Conservation (phyloP, 2,113 vertebrate genomes). For the Pogonocichla stellata region DNA sequence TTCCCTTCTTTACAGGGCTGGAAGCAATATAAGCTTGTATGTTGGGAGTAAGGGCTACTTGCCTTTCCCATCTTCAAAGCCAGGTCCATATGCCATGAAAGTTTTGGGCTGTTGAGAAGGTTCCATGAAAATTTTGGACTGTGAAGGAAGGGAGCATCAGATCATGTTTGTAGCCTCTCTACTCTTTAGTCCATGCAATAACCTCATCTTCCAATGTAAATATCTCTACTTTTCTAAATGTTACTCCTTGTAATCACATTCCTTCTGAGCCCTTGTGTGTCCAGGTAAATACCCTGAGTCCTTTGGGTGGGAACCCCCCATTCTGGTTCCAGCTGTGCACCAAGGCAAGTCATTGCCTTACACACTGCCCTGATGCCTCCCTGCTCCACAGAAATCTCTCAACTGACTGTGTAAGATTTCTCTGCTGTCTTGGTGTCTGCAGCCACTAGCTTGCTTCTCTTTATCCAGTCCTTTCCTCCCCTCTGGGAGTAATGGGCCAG, state of each 20-base stretch:
- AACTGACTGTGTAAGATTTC: fast-evolving
- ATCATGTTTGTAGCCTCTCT: background rate
- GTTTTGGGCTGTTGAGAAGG: background rate
- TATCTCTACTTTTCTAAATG: background rate
- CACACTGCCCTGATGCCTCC: background rate
- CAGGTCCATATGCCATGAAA: background rate
- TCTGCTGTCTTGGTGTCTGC: background rate
- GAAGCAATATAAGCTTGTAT: background rate
- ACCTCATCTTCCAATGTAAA: background rate
- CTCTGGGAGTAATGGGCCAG: background rate
- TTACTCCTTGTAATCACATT: background rate
- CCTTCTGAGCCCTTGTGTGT: background rate
- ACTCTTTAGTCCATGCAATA: background rate
- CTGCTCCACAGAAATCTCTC: background rate
- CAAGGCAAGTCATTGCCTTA: background rate
- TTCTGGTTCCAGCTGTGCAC: background rate
- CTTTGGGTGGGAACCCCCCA: background rate
- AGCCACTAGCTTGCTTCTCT: background rate
- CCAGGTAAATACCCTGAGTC: background rate
- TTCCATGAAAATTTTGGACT: background rate
- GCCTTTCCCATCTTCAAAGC: background rate
- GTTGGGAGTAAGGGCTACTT: background rate
- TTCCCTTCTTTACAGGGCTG: background rate
- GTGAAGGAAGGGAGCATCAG: background rate
- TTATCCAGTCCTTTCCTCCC: background rate